Evolutionary conservation across 2,113 vertebrate species (phyloP).

Genomic region (Psettodes erumei): DNA sequence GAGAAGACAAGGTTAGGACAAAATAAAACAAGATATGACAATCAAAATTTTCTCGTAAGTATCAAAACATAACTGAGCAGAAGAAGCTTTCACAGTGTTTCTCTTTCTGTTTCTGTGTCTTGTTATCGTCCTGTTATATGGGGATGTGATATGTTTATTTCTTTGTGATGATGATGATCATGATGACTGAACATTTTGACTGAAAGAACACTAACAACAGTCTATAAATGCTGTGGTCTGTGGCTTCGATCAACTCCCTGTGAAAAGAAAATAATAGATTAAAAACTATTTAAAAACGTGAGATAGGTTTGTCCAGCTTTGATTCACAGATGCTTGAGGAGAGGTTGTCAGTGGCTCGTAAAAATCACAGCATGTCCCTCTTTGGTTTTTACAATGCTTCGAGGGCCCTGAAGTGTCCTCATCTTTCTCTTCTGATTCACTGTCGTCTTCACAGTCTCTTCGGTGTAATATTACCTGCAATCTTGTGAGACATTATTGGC

Average conservation of each 20-base stretch:
- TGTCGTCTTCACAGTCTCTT: not conserved
- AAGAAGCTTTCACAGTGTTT: no score
- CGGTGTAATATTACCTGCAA: conserved; percentile 13
- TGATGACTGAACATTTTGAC: not conserved
- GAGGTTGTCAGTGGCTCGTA: not conserved
- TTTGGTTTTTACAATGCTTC: not conserved
- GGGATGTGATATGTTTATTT: not conserved
- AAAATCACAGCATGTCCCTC: not conserved
- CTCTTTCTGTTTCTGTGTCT: not conserved
- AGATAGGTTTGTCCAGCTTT: not conserved
- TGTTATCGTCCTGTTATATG: not conserved
- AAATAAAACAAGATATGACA: no score
- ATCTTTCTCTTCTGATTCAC: conserved; percentile 3
- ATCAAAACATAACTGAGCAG: no score
- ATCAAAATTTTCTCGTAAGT: no score
- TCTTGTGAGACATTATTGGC: conserved; percentile 38
- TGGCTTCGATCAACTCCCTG: not conserved
- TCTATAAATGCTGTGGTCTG: no score
- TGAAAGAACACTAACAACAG: no score
- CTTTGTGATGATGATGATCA: not conserved
- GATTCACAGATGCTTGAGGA: not conserved
- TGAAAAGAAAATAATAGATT: not conserved
- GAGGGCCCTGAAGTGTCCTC: not conserved
- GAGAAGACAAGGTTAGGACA: no score
- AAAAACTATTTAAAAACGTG: no score